phyloP scores from a whole-genome alignment of 2,797 vertebrate genomes.

The Pangasius mekongensis region DNA sequence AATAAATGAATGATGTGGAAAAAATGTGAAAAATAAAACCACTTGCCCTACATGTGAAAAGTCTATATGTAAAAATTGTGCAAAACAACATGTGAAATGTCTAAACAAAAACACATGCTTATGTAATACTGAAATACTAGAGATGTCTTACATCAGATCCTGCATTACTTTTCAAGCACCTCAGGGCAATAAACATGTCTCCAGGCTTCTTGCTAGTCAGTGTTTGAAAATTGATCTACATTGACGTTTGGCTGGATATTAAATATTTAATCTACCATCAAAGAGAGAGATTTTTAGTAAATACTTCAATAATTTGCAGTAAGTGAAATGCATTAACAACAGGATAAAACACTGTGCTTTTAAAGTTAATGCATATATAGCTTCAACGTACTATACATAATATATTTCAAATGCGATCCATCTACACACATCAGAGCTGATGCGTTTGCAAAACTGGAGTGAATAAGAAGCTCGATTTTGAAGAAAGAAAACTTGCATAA shows the following conservation, averaged over 20 bases:
- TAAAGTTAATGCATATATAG: neutral
- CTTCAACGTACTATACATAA: neutral
- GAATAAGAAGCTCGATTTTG: neutral
- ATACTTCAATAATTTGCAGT: slow-evolving; percentile 2
- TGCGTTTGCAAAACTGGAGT: neutral
- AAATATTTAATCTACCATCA: slow-evolving; percentile 4
- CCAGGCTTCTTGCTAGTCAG: neutral
- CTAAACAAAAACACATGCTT: neutral
- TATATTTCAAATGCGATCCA: neutral
- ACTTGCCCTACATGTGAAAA: neutral
- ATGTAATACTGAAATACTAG: neutral
- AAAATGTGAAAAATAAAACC: neutral
- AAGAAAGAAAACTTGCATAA: neutral
- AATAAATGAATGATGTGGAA: neutral
- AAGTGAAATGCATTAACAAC: neutral
- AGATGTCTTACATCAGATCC: neutral
- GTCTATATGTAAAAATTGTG: neutral
- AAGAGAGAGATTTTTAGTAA: slow-evolving; percentile 4
- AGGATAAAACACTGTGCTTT: neutral
- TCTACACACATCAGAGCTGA: neutral
- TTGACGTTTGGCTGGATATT: neutral
- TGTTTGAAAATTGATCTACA: slow-evolving; percentile 1
- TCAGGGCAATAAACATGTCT: neutral
- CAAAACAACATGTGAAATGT: neutral
- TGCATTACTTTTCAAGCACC: neutral